phyloP scores from a whole-genome alignment of 2,113 vertebrate genomes.

The Penelope pileata region DNA sequence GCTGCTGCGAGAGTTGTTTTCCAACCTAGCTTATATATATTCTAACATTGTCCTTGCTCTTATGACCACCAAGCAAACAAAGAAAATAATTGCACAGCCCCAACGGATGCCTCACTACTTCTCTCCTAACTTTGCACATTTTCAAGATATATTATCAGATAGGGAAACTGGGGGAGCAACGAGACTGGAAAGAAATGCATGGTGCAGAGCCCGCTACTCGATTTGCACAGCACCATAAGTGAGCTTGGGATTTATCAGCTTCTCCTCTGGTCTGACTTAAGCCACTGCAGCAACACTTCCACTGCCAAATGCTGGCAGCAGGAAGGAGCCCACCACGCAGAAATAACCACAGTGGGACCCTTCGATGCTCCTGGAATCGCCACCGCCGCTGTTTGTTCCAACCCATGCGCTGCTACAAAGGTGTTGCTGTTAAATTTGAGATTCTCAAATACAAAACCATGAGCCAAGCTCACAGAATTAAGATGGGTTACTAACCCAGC shows the following conservation, averaged over 20 bases:
- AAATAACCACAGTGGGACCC: neutral
- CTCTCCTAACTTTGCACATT: neutral
- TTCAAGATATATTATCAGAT: accelerated
- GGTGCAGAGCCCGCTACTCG: neutral
- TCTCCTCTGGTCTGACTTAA: neutral
- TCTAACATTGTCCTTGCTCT: neutral
- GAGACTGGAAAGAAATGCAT: neutral
- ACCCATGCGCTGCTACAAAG: neutral
- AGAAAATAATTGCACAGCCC: neutral
- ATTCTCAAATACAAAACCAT: neutral
- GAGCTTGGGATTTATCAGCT: neutral
- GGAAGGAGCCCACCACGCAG: neutral
- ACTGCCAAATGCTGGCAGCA: neutral
- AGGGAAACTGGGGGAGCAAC: accelerated
- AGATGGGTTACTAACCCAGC: neutral
- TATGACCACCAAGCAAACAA: neutral
- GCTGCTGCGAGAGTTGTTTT: neutral
- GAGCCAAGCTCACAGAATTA: neutral
- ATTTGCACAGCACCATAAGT: neutral
- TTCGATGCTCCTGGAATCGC: neutral
- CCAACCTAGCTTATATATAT: accelerated
- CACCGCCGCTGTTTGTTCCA: neutral
- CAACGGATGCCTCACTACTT: neutral
- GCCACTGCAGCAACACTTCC: neutral
- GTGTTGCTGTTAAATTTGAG: accelerated